These are phyloP conservation scores for Invenusta paracnida DNA, from an alignment of 2,888 invertebrate species.

Conservation along the genomic window DNA sequence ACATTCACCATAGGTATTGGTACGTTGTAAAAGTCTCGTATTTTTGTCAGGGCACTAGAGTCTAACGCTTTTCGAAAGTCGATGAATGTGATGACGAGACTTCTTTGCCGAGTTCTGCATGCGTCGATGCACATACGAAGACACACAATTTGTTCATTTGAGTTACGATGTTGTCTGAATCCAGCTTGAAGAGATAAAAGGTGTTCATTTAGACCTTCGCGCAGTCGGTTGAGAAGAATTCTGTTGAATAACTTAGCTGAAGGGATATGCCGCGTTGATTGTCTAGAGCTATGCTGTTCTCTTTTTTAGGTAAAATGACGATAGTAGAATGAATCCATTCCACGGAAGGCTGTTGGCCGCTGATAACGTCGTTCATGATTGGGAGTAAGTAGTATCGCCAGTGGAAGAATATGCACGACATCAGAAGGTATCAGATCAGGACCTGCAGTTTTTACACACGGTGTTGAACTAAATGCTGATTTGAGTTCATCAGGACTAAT, in stretches of 20 bases:
- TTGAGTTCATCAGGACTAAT: too few species aligned
- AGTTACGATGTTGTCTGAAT: not conserved
- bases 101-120: not conserved
- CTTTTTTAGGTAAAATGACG: too few species aligned
- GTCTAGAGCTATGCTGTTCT: too few species aligned
- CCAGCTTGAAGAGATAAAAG: not conserved
- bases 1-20: not conserved
- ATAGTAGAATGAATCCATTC: too few species aligned
- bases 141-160: not conserved
- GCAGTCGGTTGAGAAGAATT: not conserved
- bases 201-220: too few species aligned
- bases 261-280: constrained; percentile 5
- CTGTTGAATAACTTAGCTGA: constrained; percentile 17
- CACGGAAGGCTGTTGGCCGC: too few species aligned
- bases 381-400: not conserved
- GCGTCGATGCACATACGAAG: not conserved
- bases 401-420: not conserved
- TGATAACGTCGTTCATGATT: not conserved
- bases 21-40: not conserved
- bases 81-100: not conserved
- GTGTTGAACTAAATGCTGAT: too few species aligned
- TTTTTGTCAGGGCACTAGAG: not conserved
- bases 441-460: too few species aligned
- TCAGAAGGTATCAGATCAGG: not conserved
- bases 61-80: not conserved